Evolutionary conservation across 2,797 vertebrate species (phyloP), one percentile per base, ranked within the genome.

Genomic region (Oreonectes daqikongensis): DNA sequence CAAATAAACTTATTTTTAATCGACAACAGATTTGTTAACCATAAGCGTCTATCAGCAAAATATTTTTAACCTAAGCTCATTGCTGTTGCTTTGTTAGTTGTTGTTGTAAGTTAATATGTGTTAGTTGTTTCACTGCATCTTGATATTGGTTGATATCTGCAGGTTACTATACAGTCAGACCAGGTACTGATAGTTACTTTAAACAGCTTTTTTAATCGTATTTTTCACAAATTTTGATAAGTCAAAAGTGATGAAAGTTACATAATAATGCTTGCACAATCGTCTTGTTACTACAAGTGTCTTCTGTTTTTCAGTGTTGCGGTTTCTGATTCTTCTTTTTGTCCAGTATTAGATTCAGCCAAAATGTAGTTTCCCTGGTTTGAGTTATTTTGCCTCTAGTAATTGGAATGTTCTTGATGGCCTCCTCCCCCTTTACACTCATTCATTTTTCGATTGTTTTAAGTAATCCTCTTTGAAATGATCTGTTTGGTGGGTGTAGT

Each of bases 391-490:
- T 69, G 30, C 10, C 42, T 57, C 26, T 24, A 57, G 26, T 24
- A 12, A 40, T 66, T 64, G n/a, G 10, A 48, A 61, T 35, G 26
- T 69, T 69, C 65, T 59, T 81, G 32, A 57, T 44, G 38, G 59
- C 61, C 46, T 26, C 53, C 48, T 59, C 61, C 24, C 53, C 32
- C 52, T 77, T 66, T 57, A 44, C 66, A 64, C 66, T 15, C 6
- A 57, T 57, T 69, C 35, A 70, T 20, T 77, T 75, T 74, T 40
- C 44, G 11, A 48, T 65, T 73, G 69, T 78, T 67, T 50, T 60
- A 72, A 72, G 73, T 83, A 81, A 80, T 83, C 72, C 74, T 68
- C 59, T 65, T 64, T 68, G 73, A 69, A 57, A 59, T 68, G 32
- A 76, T 71, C 75, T 66, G 74, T 50, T 74, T 61, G 70, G 81